Base-by-base conservation (phyloP, 2,888 invertebrate species). In the Eilema sororculum region DNA sequence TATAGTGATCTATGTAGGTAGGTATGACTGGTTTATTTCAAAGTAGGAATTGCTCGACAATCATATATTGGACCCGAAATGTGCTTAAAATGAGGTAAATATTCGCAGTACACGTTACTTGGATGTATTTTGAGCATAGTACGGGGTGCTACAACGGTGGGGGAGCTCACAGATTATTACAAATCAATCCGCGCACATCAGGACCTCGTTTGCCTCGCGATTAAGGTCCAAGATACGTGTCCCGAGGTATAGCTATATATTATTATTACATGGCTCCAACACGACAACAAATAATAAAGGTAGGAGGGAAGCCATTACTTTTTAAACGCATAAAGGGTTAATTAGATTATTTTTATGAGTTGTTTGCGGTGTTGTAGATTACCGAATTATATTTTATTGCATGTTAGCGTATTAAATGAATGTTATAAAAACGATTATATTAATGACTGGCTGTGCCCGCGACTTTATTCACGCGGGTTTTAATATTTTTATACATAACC, bases 281-380 rank as follows among this genome's bases (percentile, higher is more conserved):
- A 52, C 52, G 52, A n/a, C 52, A 52, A n/a, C 52, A 52, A 52
- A 20, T 52, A 52, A 3, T n/a, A 52, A n/a, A n/a, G 8, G n/a
- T 2, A n/a, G 9, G 52, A 52, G 52, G 52, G 52, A 52, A 52
- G 52, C 52, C 52, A 52, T 52, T 52, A 52, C 20, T 52, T 52
- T 52, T 52, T n/a, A 52, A 52, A n/a, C 52, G n/a, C 52, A 52
- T 52, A 52, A 52, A 52, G 52, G 9, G n/a, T 16, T 52, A 52
- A 52, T 52, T 52, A 52, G 52, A 52, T 52, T 52, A 52, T 52
- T n/a, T n/a, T 52, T 52, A 52, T 52, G 52, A n/a, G 52, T 52
- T 52, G 52, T n/a, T 52, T n/a, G 52, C n/a, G 52, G n/a, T n/a
- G 24, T 24, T 46, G 16, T 52, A 52, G 52, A 52, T 52, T 52